Percentiles rank a stretch among this genome's conserved stretches.
These are phyloP conservation scores for Cryptus viduatorius DNA, from an alignment of 2,888 invertebrate species.

Conservation along the genomic window DNA sequence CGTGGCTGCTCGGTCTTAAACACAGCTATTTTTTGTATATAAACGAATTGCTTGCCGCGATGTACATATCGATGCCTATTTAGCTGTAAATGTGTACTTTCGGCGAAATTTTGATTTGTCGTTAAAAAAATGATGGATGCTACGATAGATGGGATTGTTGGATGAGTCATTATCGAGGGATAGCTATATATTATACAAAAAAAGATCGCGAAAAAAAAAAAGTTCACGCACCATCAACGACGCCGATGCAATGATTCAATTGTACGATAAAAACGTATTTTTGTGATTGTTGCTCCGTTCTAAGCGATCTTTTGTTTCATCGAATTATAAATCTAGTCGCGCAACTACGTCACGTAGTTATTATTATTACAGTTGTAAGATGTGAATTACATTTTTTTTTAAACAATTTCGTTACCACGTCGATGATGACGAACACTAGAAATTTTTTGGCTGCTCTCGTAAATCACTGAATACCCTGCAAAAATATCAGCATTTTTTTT, in stretches of 20 bases:
- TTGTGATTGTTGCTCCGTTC: slow-evolving; percentile 35
- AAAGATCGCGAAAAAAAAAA: background rate
- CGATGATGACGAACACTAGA: background rate
- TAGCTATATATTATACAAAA: slow-evolving; percentile 1
- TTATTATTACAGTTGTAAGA: slow-evolving; percentile 45
- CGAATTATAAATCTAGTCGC: slow-evolving; percentile 69
- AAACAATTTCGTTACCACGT: slow-evolving; percentile 23
- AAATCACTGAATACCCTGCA: slow-evolving; percentile 21
- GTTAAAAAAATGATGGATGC: background rate
- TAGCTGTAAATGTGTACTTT: slow-evolving; percentile 64
- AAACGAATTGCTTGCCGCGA: slow-evolving; percentile 59
- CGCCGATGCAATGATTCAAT: slow-evolving; percentile 37
- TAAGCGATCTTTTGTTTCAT: slow-evolving; percentile 57
- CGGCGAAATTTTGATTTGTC: slow-evolving; percentile 31
- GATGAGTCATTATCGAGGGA: slow-evolving; percentile 27
- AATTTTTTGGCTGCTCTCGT: slow-evolving; percentile 15
- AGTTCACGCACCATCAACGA: slow-evolving; percentile 33
- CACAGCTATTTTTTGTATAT: slow-evolving; percentile 64
- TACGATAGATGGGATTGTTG: slow-evolving; percentile 27
- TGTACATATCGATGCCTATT: slow-evolving; percentile 71
- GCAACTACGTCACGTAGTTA: slow-evolving; percentile 57
- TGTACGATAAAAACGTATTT: slow-evolving; percentile 24
- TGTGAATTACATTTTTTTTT: slow-evolving; percentile 50
- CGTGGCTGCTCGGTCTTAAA: slow-evolving; percentile 21
- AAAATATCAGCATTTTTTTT: slow-evolving; percentile 41